A percentile compares a stretch with the other conserved stretches of the same genome.
Conservation (phyloP, 2,113 vertebrate species). For the Ellobius talpinus region DNA sequence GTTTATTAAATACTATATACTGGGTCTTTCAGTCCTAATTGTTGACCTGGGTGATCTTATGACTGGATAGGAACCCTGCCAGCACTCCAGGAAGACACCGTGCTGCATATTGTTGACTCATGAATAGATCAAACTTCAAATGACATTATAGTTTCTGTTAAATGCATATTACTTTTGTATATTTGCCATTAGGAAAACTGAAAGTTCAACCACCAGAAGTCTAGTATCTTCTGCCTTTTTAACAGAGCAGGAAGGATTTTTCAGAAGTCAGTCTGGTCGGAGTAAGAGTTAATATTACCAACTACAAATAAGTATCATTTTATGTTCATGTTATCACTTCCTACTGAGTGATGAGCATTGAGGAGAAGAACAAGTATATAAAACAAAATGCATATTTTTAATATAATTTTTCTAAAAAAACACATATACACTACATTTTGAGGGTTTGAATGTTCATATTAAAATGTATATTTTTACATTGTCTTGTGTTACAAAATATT, state of each 20-base stretch:
- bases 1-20: not conserved
- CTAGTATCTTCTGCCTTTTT: not conserved
- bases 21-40: not conserved
- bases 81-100: not conserved
- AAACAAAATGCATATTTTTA: not conserved
- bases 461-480: not conserved
- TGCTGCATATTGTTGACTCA: not conserved
- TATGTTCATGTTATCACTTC: not conserved
- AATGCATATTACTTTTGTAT: not conserved
- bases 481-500: not conserved
- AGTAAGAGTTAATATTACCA: not conserved
- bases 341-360: not conserved
- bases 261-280: not conserved
- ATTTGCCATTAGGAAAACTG: not conserved
- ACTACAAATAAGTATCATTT: not conserved
- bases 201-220: not conserved
- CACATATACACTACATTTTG: not conserved
- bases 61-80: not conserved
- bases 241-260: not conserved
- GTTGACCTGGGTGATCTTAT: not conserved
- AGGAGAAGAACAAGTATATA: not conserved
- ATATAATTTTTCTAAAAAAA: not conserved
- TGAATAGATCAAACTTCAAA: not conserved
- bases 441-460: not conserved
- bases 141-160: not conserved